phyloP scores from a whole-genome alignment of 2,888 invertebrate genomes.

The Caenorhabditis sp. region DNA sequence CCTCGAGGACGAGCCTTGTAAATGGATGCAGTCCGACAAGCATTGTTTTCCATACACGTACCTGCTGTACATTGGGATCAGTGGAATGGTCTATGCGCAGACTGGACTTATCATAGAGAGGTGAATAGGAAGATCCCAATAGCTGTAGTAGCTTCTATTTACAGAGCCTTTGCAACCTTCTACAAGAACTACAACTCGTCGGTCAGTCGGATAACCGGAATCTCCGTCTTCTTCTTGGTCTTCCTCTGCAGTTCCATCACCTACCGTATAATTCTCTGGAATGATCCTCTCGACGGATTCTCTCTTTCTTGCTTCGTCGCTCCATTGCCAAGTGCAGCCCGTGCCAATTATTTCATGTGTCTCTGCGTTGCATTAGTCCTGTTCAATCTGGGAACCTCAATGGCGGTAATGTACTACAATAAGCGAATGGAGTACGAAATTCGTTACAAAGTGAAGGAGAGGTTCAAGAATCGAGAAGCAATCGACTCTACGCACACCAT shows the following conservation, averaged over 20 bases:
- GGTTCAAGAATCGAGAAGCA: slow-evolving; percentile 34
- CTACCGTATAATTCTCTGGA: slow-evolving; percentile 25
- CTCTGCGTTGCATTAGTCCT: slow-evolving; percentile 16
- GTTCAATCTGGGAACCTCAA: slow-evolving; percentile 31
- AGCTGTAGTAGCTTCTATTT: background rate
- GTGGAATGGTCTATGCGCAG: slow-evolving; percentile 42
- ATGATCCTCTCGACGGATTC: slow-evolving; percentile 31
- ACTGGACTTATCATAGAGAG: slow-evolving; percentile 39
- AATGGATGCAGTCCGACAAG: slow-evolving; percentile 18
- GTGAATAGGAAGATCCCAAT: background rate
- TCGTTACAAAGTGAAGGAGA: slow-evolving; percentile 34
- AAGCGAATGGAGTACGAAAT: slow-evolving; percentile 45
- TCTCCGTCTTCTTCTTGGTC: slow-evolving; percentile 9
- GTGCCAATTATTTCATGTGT: slow-evolving; percentile 25
- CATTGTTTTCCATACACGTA: slow-evolving; percentile 22
- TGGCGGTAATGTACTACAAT: slow-evolving; percentile 40
- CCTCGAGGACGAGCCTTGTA: slow-evolving; percentile 1
- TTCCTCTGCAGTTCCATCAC: slow-evolving; percentile 9
- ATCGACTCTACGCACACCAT: slow-evolving; percentile 44
- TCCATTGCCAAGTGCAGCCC: slow-evolving; percentile 13
- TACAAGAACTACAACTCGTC: slow-evolving; percentile 12
- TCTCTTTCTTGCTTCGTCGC: slow-evolving; percentile 28
- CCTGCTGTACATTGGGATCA: slow-evolving; percentile 6
- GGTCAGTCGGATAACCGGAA: slow-evolving; percentile 4
- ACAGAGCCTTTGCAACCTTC: slow-evolving; percentile 42